Conservation (phyloP, 2,113 vertebrate species). For the Phalacrocorax brasilianus region DNA sequence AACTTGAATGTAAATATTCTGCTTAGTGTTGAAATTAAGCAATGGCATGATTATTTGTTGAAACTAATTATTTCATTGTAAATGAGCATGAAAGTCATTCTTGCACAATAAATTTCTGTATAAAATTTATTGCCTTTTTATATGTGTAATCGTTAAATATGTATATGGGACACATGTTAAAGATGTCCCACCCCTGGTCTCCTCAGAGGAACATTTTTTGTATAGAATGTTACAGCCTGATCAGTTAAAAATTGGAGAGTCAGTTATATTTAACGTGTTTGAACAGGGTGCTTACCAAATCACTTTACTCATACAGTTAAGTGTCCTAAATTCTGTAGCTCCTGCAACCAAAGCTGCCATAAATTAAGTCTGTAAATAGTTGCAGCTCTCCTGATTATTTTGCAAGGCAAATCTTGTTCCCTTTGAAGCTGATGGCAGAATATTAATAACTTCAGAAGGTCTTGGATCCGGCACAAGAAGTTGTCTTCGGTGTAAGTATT, state of each 20-base stretch:
- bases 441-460: background rate
- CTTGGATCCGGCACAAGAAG: background rate
- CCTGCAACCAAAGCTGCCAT: background rate
- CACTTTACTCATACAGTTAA: background rate
- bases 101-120: constrained; percentile 80
- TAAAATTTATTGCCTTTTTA: constrained; percentile 3
- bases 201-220: background rate
- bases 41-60: constrained; percentile 75
- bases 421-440: background rate
- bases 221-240: background rate
- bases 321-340: background rate
- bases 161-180: background rate
- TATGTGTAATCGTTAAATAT: background rate
- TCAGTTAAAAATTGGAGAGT: background rate
- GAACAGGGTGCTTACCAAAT: background rate
- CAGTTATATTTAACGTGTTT: background rate
- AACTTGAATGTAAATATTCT: constrained; percentile 92
- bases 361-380: background rate
- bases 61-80: constrained; percentile 73
- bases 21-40: constrained; percentile 70
- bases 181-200: background rate
- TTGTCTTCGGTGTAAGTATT: background rate
- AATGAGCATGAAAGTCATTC: constrained; percentile 71
- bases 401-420: background rate
- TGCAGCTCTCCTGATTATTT: background rate